Conservation (phyloP, 2,797 vertebrate genomes). For the Tadarida brasiliensis region DNA sequence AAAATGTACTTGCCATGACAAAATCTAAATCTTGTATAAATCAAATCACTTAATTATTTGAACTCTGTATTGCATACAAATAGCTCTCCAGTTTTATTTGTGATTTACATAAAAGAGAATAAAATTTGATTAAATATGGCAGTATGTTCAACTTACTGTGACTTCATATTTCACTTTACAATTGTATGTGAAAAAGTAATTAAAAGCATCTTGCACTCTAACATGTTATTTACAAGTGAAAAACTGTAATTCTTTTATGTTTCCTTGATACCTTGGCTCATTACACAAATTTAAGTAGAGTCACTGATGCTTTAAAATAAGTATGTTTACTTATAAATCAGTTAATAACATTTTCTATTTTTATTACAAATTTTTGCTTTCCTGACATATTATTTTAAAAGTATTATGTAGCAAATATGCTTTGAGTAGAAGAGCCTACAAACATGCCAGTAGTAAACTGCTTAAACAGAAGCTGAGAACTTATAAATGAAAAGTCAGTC, state of each 20-base stretch:
- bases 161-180: constrained; percentile 80
- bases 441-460: background rate
- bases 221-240: constrained; percentile 84
- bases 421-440: background rate
- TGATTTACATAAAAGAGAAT: constrained; percentile 80
- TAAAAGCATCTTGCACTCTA: constrained; percentile 78
- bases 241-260: constrained; percentile 78
- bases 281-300: constrained; percentile 83
- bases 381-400: background rate
- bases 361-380: constrained; percentile 67
- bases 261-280: constrained; percentile 76
- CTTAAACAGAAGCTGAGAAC: constrained; percentile 31
- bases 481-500: constrained; percentile 15
- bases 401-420: constrained; percentile 40
- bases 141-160: constrained; percentile 76
- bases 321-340: constrained; percentile 70
- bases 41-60: constrained; percentile 43
- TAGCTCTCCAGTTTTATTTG: constrained; percentile 52
- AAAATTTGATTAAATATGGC: constrained; percentile 81
- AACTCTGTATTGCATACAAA: constrained; percentile 58
- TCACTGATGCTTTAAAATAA: constrained; percentile 72
- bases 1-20: constrained; percentile 16
- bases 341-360: constrained; percentile 73
- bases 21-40: constrained; percentile 32
- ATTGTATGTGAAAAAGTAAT: constrained; percentile 80